Evolutionary conservation across 2,113 vertebrate species (phyloP).

Genomic region (Zootoca vivipara): DNA sequence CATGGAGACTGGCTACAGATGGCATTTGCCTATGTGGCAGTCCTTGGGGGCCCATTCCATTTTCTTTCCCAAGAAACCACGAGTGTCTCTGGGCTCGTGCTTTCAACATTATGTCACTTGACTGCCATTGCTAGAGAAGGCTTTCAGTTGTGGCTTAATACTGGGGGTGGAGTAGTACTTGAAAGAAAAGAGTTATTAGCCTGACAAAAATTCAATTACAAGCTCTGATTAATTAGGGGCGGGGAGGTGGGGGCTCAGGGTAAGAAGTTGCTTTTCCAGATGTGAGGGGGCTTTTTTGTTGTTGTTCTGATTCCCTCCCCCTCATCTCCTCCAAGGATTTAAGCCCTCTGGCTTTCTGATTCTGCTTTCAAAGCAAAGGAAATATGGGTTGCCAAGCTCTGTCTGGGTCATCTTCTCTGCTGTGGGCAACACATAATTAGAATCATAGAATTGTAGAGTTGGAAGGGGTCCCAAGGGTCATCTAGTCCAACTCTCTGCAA

Average conservation of each 20-base stretch:
- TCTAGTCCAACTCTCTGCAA: too few relatives aligned
- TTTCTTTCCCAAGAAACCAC: neutral
- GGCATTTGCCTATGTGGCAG: neutral
- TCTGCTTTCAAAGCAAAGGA: slow-evolving; percentile 66
- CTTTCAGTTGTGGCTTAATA: slow-evolving; percentile 43
- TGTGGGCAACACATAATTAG: slow-evolving; percentile 41
- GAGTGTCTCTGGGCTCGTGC: neutral
- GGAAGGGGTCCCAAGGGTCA: too few relatives aligned
- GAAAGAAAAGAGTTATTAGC: slow-evolving; percentile 60
- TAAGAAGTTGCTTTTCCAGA: slow-evolving; percentile 71
- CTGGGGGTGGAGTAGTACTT: slow-evolving; percentile 30
- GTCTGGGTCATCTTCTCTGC: slow-evolving; percentile 28
- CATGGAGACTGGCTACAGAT: neutral
- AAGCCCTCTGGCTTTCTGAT: slow-evolving; percentile 64
- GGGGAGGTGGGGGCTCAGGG: slow-evolving; percentile 25
- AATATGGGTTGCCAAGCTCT: slow-evolving; percentile 63
- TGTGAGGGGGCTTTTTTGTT: slow-evolving; percentile 68
- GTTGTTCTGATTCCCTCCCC: slow-evolving; percentile 46
- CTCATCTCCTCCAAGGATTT: neutral
- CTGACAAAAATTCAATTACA: slow-evolving; percentile 69
- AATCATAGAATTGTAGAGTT: neutral
- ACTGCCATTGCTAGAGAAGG: neutral
- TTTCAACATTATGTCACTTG: neutral
- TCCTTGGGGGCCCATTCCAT: neutral
- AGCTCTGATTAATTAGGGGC: slow-evolving; percentile 65